Base-by-base conservation (phyloP, 1,140 invertebrate genomes). In the Nomia melanderi region DNA sequence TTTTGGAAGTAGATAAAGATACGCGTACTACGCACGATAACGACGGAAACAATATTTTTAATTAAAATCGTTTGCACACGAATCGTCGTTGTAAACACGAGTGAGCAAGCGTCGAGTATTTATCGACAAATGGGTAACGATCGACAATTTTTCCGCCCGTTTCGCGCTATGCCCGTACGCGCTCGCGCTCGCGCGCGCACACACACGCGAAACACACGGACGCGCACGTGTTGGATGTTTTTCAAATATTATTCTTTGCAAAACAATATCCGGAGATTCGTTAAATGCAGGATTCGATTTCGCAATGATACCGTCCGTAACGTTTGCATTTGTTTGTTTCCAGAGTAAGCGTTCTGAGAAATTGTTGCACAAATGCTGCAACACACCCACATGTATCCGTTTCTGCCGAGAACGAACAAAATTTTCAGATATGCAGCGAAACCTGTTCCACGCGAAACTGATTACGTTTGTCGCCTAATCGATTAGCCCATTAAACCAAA, bases 171-270 rank as follows among this genome's bases (percentile, higher is more conserved):
- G 2, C 27, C 12, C 29, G 56, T 31, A 20, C 17, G 2, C 14
- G 56, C 6, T 33, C 11, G 17, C 41, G 36, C 12, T 1, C 54
- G 27, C 54, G 25, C 12, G 9, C 53, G 53, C 23, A 12, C 2
- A 0, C 50, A 8, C 23, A n/a, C n/a, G n/a, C n/a, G n/a, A n/a
- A n/a, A n/a, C n/a, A n/a, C n/a, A 50, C 14, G 44, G 5, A 73
- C 59, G 76, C 50, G 70, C 59, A 44, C 53, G 50, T 41, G 53
- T 78, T 41, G 70, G 31, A 27, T n/a, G 5, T 29, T 36, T 31
- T 11, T n/a, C 31, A 36, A 60, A 60, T 60, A 60, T 36, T 33
- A 14, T 60, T 60, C 57, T 31, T 33, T n/a, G 20, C 3, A 36
- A 20, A 60, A 36, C 31, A 36, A 23, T 8, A 8, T 33, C 31